Percentiles rank a stretch among this genome's conserved stretches.
Evolutionary conservation across 2,113 vertebrate genomes (phyloP).

Genomic region (Gasterosteus nipponicus): DNA sequence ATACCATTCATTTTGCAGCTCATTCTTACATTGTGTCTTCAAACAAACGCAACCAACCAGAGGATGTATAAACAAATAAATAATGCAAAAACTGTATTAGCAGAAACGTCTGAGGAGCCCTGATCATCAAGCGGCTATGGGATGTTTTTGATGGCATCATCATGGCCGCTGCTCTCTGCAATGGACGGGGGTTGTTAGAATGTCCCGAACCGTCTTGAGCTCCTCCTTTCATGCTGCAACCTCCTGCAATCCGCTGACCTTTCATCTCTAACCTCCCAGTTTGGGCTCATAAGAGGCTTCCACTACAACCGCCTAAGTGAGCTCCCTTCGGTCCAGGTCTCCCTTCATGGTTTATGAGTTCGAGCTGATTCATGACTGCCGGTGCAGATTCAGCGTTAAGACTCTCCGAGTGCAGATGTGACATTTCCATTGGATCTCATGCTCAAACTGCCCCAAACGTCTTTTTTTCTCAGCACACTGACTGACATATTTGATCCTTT

Average conservation of each 20-base stretch:
- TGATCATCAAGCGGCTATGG: not conserved
- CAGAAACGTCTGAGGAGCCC: not conserved
- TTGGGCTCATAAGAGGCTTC: constrained; percentile 39
- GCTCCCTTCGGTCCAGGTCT: constrained; percentile 41
- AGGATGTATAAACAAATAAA: not conserved
- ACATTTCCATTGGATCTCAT: no score
- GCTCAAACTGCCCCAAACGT: no score
- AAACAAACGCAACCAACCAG: not conserved
- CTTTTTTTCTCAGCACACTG: not conserved
- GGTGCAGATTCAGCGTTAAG: not conserved
- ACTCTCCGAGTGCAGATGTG: not conserved
- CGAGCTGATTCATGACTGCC: not conserved
- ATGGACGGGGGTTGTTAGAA: not conserved
- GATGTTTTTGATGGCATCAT: constrained; percentile 12
- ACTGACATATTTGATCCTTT: not conserved
- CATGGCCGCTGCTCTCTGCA: constrained; percentile 7
- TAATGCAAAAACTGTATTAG: no score
- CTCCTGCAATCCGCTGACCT: constrained; percentile 61
- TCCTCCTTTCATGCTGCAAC: constrained; percentile 59
- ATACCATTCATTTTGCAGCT: not conserved
- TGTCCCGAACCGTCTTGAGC: constrained; percentile 32
- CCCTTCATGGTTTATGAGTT: not conserved
- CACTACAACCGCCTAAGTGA: constrained; percentile 28
- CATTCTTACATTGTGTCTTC: not conserved
- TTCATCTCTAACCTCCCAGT: constrained; percentile 56